phyloP scores from a whole-genome alignment of 2,797 vertebrate species.

The Babyrousa celebensis region DNA sequence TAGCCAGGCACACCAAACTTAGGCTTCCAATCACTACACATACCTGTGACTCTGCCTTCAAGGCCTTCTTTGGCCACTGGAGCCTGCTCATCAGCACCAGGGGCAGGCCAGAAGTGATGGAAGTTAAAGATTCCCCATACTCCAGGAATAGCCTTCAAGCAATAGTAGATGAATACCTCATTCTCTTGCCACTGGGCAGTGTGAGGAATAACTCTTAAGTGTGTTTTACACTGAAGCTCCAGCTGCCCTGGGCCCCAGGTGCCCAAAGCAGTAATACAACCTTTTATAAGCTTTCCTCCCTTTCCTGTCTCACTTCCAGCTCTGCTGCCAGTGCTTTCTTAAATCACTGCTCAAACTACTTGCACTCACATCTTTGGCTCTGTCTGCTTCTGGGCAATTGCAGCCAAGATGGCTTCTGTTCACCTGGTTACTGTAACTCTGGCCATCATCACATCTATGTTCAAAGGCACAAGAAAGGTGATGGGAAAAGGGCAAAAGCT shows the following conservation, averaged over 20 bases:
- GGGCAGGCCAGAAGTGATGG: not conserved
- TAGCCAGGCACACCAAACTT: not conserved
- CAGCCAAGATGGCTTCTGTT: not conserved
- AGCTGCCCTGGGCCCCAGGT: not conserved
- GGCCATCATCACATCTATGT: not conserved
- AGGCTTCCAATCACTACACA: not conserved
- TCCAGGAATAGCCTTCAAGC: not conserved
- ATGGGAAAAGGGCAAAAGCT: not conserved
- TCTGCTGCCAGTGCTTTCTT: not conserved
- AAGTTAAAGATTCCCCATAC: not conserved
- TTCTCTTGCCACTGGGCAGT: not conserved
- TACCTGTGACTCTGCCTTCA: not conserved
- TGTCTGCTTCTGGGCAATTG: not conserved
- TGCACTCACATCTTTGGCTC: not conserved
- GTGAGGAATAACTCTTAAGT: not conserved
- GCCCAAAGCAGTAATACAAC: not conserved
- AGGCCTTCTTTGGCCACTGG: not conserved
- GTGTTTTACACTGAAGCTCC: not conserved
- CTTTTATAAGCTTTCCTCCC: not conserved
- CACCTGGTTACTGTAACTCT: not conserved
- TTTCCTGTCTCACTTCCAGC: not conserved
- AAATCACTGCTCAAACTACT: not conserved
- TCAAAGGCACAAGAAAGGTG: not conserved
- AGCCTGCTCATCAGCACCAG: not conserved
- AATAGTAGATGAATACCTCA: not conserved